These are phyloP conservation scores for Patella caerulea DNA, from an alignment of 2,888 invertebrate genomes.

Conservation along the genomic window DNA sequence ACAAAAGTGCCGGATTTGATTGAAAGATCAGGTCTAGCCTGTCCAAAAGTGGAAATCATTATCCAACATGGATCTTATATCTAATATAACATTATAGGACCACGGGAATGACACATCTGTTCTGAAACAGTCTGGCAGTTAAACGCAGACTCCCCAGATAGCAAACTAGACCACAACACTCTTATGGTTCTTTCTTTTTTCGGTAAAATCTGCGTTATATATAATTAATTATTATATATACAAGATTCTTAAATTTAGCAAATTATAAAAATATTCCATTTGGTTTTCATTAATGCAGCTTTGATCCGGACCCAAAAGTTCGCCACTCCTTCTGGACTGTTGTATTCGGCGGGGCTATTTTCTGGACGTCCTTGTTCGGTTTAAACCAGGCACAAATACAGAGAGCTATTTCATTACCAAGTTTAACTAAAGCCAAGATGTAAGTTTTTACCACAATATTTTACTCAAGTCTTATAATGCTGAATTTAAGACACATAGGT, in stretches of 20 bases:
- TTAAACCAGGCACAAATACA: constrained; percentile 94
- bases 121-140: no score
- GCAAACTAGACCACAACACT: no score
- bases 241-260: neutral
- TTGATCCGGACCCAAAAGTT: constrained; percentile 35
- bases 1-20: no score
- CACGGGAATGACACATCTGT: no score
- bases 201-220: no score
- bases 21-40: no score
- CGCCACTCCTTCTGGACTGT: constrained; percentile 43
- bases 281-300: constrained; percentile 17
- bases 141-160: no score
- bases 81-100: no score
- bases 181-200: no score
- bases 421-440: constrained; percentile 79
- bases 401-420: constrained; percentile 88
- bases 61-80: no score
- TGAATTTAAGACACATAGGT: neutral
- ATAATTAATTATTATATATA: no score
- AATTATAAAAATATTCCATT: neutral
- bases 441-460: neutral
- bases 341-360: constrained; percentile 35
- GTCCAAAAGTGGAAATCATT: no score
- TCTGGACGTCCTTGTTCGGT: constrained; percentile 72
- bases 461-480: neutral